Conservation (phyloP, 2,888 invertebrate species). For the Chloroclystis v-ata region DNA sequence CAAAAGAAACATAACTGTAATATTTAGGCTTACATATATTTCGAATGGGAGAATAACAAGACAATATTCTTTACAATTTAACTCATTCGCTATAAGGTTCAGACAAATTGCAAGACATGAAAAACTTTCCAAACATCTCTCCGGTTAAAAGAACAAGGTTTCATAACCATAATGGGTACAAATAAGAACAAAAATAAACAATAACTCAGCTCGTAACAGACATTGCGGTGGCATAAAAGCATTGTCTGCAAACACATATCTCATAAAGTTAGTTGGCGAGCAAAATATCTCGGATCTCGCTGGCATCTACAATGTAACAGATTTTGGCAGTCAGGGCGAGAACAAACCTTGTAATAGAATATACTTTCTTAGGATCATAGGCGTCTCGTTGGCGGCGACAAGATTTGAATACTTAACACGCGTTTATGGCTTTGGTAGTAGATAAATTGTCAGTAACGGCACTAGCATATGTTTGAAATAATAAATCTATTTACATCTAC, state of each 20-base stretch:
- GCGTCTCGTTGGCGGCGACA: slow-evolving; percentile 29
- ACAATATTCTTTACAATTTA: too few species aligned
- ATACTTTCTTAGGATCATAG: slow-evolving; percentile 48
- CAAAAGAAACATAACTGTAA: too few species aligned
- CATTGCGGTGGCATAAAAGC: slow-evolving; percentile 57
- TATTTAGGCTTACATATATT: too few species aligned
- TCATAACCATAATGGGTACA: slow-evolving; percentile 30
- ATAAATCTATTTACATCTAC: slow-evolving; percentile 30
- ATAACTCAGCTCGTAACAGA: slow-evolving; percentile 52
- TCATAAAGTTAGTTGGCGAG: slow-evolving; percentile 71
- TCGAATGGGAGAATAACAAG: too few species aligned
- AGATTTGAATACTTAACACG: slow-evolving; percentile 31
- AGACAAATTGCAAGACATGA: slow-evolving; percentile 12
- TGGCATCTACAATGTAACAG: slow-evolving; percentile 48
- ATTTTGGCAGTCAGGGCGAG: slow-evolving; percentile 71
- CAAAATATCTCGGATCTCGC: slow-evolving; percentile 55
- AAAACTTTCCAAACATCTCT: slow-evolving; percentile 13
- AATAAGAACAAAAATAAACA: slow-evolving; percentile 57
- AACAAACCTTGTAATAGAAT: slow-evolving; percentile 73
- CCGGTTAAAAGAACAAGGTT: slow-evolving; percentile 18
- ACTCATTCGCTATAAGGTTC: neutral
- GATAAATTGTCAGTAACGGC: slow-evolving; percentile 36
- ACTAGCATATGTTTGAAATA: slow-evolving; percentile 32
- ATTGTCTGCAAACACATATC: slow-evolving; percentile 64
- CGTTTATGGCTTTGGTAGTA: slow-evolving; percentile 30